Conservation (phyloP, 2,797 vertebrate genomes). For the Podarcis siculus region DNA sequence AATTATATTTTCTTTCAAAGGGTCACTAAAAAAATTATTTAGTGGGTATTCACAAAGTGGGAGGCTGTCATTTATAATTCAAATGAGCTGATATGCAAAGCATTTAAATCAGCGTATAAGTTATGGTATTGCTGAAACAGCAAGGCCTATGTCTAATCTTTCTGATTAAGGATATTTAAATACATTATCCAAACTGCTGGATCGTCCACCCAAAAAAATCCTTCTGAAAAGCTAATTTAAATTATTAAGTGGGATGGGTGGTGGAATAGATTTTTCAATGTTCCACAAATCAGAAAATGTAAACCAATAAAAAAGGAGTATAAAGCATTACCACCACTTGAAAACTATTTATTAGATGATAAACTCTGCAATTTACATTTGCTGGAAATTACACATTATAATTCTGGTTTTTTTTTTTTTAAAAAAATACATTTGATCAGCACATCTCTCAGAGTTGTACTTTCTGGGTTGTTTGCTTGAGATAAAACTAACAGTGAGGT, state of each 20-base stretch:
- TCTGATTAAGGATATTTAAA: not conserved
- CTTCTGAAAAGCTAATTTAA: not conserved
- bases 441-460: too few relatives aligned
- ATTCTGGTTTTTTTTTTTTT: not conserved
- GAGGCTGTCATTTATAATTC: conserved; percentile 1
- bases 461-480: not conserved
- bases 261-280: not conserved
- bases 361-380: not conserved
- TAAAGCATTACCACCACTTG: not conserved
- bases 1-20: not conserved
- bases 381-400: not conserved
- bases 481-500: not conserved
- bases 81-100: not conserved
- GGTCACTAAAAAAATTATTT: not conserved
- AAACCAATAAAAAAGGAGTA: not conserved
- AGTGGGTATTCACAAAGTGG: not conserved
- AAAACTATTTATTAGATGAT: not conserved
- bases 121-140: not conserved
- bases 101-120: not conserved
- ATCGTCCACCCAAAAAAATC: not conserved
- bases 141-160: not conserved
- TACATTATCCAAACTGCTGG: not conserved
- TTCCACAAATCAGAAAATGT: not conserved
- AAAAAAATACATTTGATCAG: too few relatives aligned
- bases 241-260: not conserved